Conservation (phyloP, 2,888 invertebrate species). For the Thecocarcelia acutangulata region DNA sequence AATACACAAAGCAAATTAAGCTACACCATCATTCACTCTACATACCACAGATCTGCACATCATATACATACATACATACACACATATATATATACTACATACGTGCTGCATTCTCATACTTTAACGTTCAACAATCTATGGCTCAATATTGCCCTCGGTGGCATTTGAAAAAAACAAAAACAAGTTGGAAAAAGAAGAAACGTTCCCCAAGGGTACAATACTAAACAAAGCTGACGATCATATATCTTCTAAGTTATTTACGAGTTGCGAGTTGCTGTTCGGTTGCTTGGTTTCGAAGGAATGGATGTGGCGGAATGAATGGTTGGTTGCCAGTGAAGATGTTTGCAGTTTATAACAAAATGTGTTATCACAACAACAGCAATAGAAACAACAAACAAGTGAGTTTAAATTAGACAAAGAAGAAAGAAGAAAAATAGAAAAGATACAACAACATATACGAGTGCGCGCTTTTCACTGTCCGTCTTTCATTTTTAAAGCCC, state of each 20-base stretch:
- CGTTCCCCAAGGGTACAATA: slow-evolving; percentile 63
- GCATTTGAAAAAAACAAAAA: slow-evolving; percentile 18
- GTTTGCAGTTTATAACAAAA: slow-evolving; percentile 9
- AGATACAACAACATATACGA: neutral
- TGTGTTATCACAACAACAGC: slow-evolving; percentile 8
- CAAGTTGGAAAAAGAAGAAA: slow-evolving; percentile 6
- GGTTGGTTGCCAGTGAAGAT: neutral
- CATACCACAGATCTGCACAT: neutral
- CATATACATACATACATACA: neutral
- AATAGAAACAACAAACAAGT: neutral
- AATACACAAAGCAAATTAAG: slow-evolving; percentile 15
- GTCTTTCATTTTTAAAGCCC: slow-evolving; percentile 4
- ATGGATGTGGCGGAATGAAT: neutral
- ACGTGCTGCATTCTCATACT: neutral
- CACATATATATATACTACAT: neutral
- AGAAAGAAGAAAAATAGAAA: neutral
- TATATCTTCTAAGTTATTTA: slow-evolving; percentile 64
- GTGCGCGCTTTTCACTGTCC: neutral
- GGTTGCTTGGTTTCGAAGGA: neutral
- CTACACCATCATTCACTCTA: slow-evolving; percentile 8
- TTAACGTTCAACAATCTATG: slow-evolving; percentile 42
- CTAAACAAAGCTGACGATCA: slow-evolving; percentile 58
- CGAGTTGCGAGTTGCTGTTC: slow-evolving; percentile 37
- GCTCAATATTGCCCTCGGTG: slow-evolving; percentile 56
- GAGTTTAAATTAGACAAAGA: slow-evolving; percentile 6